Evolutionary conservation across 2,113 vertebrate genomes (phyloP).

Genomic region (Austrofundulus limnaeus): DNA sequence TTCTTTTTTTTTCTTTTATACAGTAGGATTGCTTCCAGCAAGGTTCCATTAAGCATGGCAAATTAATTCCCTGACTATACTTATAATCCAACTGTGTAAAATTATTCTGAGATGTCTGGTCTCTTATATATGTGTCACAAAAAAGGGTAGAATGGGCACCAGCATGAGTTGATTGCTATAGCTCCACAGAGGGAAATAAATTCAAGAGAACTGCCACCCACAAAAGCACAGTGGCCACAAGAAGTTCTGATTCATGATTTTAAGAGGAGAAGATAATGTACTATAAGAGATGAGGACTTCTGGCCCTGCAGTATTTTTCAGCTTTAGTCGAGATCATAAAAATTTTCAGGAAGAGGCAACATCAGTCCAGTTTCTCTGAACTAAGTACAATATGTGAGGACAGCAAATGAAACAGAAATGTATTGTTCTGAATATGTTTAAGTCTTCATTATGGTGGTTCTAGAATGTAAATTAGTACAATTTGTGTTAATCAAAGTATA

Average conservation of each 20-base stretch:
- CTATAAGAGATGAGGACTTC: slow-evolving; percentile 18
- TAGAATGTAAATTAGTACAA: slow-evolving; percentile 20
- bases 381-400: slow-evolving; percentile 1
- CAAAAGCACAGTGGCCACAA: slow-evolving; percentile 22
- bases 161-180: slow-evolving; percentile 24
- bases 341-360: slow-evolving; percentile 14
- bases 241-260: slow-evolving; percentile 41
- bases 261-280: slow-evolving; percentile 7
- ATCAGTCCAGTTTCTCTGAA: slow-evolving; percentile 25
- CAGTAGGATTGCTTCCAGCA: slow-evolving; percentile 38
- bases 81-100: slow-evolving; percentile 69
- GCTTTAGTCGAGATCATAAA: slow-evolving; percentile 15
- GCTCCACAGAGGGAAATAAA: slow-evolving; percentile 39
- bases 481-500: slow-evolving; percentile 9
- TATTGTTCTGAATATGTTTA: slow-evolving; percentile 8
- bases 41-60: slow-evolving; percentile 53
- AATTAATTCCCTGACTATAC: slow-evolving; percentile 46
- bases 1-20: neutral
- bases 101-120: slow-evolving; percentile 54
- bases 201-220: slow-evolving; percentile 14
- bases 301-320: slow-evolving; percentile 25
- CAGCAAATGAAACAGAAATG: slow-evolving; percentile 28
- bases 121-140: slow-evolving; percentile 61
- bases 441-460: slow-evolving; percentile 9
- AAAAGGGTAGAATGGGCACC: slow-evolving; percentile 40